Conservation (phyloP, 2,797 vertebrate genomes). For the Graptemys geographica region DNA sequence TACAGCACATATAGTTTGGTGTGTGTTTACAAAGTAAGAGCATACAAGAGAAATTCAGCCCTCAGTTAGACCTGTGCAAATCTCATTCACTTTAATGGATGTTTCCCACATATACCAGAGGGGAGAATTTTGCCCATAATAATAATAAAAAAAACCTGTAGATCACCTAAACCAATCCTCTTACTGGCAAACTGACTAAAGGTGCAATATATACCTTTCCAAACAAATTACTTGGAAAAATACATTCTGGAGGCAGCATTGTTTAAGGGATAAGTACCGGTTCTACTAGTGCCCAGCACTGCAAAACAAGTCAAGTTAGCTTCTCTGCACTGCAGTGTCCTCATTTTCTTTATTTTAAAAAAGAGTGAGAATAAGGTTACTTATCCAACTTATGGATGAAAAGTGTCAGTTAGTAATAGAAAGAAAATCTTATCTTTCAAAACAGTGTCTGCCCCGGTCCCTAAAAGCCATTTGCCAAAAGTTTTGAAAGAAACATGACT, state of each 20-base stretch:
- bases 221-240: neutral
- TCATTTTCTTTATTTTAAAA: neutral
- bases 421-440: neutral
- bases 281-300: rapidly evolving
- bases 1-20: neutral
- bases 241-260: neutral
- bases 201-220: neutral
- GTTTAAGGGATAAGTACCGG: neutral
- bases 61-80: neutral
- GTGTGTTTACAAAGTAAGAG: neutral
- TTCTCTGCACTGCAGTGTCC: neutral
- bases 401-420: neutral
- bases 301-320: neutral
- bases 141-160: neutral
- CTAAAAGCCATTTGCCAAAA: neutral
- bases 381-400: neutral
- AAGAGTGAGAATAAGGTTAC: neutral
- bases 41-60: neutral
- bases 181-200: neutral
- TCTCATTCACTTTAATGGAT: neutral
- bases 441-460: neutral
- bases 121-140: neutral
- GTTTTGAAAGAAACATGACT: neutral
- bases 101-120: neutral
- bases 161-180: neutral